These are phyloP conservation scores for Mesorhabditis spiculigera DNA, from an alignment of 2,888 invertebrate genomes.

Conservation along the genomic window DNA sequence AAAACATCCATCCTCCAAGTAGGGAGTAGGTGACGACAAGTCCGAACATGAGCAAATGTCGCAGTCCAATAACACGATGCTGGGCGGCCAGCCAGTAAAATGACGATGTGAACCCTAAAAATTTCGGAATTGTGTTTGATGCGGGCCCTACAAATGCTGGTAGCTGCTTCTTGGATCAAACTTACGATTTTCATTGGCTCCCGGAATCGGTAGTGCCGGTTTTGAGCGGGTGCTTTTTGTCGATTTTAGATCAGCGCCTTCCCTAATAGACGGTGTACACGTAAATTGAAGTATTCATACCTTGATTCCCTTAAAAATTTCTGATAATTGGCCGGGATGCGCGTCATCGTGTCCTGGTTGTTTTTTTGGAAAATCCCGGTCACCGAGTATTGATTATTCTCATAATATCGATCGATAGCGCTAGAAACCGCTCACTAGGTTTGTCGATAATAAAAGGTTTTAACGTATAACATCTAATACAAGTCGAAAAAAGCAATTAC, in stretches of 20 bases:
- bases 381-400: conserved; percentile 6
- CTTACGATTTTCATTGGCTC: background rate
- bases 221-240: background rate
- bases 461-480: background rate
- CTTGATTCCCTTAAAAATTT: background rate
- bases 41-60: background rate
- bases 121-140: background rate
- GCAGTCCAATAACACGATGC: background rate
- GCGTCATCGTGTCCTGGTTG: background rate
- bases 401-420: conserved; percentile 2
- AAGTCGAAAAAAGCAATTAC: background rate
- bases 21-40: background rate
- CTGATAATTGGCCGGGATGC: background rate
- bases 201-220: conserved; percentile 4
- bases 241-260: background rate
- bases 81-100: conserved; percentile 1
- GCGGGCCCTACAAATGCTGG: background rate
- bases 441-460: background rate
- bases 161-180: background rate
- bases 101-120: background rate
- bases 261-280: background rate
- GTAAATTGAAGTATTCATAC: background rate
- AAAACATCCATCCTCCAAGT: background rate
- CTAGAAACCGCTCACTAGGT: background rate
- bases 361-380: background rate